Percentiles rank a stretch among this genome's conserved stretches.
Evolutionary conservation across 2,888 invertebrate species (phyloP).

Genomic region (Epistrophe grossulariae): DNA sequence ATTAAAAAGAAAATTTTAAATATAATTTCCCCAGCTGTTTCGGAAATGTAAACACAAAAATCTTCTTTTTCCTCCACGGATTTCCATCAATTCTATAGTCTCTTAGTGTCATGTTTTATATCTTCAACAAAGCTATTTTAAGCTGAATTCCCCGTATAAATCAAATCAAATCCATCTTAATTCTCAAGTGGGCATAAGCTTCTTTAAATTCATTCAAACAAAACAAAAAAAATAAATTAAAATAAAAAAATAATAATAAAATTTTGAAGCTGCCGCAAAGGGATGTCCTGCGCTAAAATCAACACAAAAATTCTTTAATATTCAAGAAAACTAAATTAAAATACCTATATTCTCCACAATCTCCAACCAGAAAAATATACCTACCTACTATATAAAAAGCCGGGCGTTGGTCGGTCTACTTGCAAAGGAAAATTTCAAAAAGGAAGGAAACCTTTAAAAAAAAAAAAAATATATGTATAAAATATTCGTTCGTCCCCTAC

Average conservation of each 20-base stretch:
- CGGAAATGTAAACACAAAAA: background rate
- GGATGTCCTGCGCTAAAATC: constrained; percentile 37
- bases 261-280: background rate
- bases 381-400: background rate
- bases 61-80: background rate
- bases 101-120: background rate
- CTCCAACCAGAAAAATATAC: background rate
- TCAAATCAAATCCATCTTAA: constrained; percentile 19
- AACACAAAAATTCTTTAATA: constrained; percentile 45
- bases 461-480: background rate
- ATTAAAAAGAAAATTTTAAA: background rate
- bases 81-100: background rate
- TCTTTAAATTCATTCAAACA: constrained; percentile 20
- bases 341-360: constrained; percentile 3
- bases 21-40: background rate
- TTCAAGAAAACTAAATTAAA: constrained; percentile 56
- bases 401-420: constrained; percentile 12
- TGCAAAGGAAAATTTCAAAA: background rate
- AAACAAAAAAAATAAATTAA: background rate
- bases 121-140: background rate
- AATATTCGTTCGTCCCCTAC: constrained; percentile 17
- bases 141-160: constrained; percentile 13
- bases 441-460: too few species aligned
- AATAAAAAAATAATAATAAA: background rate
- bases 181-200: constrained; percentile 12